phyloP scores from a whole-genome alignment of 2,888 invertebrate genomes.

The Diadegma fenestrale region DNA sequence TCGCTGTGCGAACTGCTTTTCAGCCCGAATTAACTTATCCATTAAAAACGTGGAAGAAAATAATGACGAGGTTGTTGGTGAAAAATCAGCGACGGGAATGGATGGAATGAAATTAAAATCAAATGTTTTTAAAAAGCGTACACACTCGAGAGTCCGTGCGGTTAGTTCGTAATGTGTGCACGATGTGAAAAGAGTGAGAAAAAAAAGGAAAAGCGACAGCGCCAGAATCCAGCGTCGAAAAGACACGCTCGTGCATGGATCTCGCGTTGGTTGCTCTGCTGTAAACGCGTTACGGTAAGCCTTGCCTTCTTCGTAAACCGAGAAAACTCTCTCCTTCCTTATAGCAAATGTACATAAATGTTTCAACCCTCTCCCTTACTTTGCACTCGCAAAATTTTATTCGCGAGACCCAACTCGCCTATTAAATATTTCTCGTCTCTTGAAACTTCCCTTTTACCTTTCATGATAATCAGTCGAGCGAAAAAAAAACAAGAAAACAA shows the following conservation, averaged over 20 bases:
- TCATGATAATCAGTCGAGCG: not conserved
- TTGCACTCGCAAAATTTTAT: conserved; percentile 34
- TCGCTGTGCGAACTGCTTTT: not conserved
- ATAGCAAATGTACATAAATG: not conserved
- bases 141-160: conserved; percentile 2
- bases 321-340: conserved; percentile 17
- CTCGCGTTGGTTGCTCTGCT: not conserved
- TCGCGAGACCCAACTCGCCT: conserved; percentile 23
- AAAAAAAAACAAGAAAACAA: not conserved
- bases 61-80: not conserved
- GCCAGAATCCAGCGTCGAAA: conserved; percentile 32
- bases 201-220: conserved; percentile 3
- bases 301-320: conserved; percentile 37
- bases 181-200: not conserved
- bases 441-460: not conserved
- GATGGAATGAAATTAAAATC: not conserved
- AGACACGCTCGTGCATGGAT: conserved; percentile 16
- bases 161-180: conserved; percentile 21
- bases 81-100: not conserved
- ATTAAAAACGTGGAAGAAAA: not conserved
- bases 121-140: not conserved
- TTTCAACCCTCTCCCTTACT: not conserved
- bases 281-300: conserved; percentile 50
- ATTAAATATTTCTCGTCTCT: conserved; percentile 33
- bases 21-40: not conserved